Percentiles rank a stretch among this genome's conserved stretches.
Evolutionary conservation across 2,113 vertebrate genomes (phyloP).

Genomic region (Baryphthengus martii): DNA sequence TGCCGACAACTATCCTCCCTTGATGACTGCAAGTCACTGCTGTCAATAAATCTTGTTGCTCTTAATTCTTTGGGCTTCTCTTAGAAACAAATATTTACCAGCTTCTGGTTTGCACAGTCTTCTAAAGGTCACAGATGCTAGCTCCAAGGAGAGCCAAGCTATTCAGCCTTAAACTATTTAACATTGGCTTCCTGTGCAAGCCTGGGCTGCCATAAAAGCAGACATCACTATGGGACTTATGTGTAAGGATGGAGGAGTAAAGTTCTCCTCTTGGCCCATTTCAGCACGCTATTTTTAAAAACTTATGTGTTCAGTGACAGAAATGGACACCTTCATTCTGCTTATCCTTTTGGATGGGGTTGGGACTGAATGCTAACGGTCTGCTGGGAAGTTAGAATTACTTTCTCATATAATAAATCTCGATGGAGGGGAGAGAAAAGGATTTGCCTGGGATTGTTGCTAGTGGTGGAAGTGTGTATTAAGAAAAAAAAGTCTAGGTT

Average conservation of each 20-base stretch:
- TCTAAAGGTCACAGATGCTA: constrained; percentile 32
- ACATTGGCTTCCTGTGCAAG: neutral
- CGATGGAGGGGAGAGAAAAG: neutral
- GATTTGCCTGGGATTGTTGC: neutral
- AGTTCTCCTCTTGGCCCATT: neutral
- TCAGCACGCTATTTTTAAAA: constrained; percentile 3
- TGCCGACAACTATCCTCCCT: neutral
- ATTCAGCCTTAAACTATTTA: constrained; percentile 13
- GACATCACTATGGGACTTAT: neutral
- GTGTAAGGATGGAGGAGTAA: neutral
- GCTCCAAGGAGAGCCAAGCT: constrained; percentile 19
- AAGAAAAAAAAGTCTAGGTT: neutral
- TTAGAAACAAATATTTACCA: constrained; percentile 39
- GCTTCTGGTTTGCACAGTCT: neutral
- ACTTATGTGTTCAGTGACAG: neutral
- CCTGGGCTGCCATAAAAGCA: neutral
- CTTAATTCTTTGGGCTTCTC: constrained; percentile 26
- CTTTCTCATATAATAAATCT: neutral
- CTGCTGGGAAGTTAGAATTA: neutral
- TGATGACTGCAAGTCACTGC: neutral
- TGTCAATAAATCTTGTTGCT: neutral
- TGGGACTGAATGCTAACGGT: neutral
- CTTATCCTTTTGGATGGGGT: neutral
- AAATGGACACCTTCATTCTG: neutral
- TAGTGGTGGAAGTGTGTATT: neutral